Conservation (phyloP, 2,888 invertebrate genomes). For the Auanema freiburgensis region DNA sequence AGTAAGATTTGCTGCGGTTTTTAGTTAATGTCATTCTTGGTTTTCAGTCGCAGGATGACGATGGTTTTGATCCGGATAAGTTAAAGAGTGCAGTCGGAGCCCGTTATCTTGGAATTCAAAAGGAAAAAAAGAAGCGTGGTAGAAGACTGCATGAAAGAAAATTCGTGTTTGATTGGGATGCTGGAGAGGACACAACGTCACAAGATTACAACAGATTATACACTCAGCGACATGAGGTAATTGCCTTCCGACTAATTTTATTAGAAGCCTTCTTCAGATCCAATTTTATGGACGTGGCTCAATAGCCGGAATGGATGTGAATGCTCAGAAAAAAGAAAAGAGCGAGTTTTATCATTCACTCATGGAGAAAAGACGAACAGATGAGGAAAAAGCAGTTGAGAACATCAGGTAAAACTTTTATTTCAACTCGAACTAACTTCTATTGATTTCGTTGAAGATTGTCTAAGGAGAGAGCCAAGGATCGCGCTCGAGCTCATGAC, state of each 20-base stretch:
- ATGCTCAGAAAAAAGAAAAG: constrained; percentile 75
- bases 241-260: too few relatives aligned
- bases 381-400: constrained; percentile 94
- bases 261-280: constrained; percentile 69
- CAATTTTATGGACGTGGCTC: constrained; percentile 98
- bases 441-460: constrained; percentile 23
- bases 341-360: constrained; percentile 95
- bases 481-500: constrained; percentile 98
- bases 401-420: constrained; percentile 69
- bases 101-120: constrained; percentile 54
- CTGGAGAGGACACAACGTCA: constrained; percentile 95
- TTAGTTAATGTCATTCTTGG: background rate
- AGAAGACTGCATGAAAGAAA: constrained; percentile 93
- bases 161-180: constrained; percentile 99
- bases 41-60: constrained; percentile 18
- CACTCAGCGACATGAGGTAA: constrained; percentile 84
- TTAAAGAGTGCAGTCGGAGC: constrained; percentile 55
- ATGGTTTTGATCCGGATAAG: constrained; percentile 41
- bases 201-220: constrained; percentile 93
- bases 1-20: constrained; percentile 16
- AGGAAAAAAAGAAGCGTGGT: constrained; percentile 73
- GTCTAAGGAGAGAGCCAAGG: constrained; percentile 66
- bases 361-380: constrained; percentile 89
- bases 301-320: constrained; percentile 96
- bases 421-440: background rate